phyloP scores from a whole-genome alignment of 2,888 invertebrate genomes.

The Cancer borealis region DNA sequence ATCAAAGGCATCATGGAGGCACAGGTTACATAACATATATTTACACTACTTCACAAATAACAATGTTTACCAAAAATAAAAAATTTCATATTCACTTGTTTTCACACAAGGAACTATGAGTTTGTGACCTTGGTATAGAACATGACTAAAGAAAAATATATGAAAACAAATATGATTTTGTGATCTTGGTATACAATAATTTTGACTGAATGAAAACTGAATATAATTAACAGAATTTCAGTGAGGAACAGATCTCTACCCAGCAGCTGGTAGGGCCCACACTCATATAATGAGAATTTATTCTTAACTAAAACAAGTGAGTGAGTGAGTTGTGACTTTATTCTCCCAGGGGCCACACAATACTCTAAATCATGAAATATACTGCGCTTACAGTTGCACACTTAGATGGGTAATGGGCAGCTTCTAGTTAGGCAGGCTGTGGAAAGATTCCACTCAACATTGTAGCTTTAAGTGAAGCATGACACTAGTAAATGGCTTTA shows the following conservation, averaged over 20 bases:
- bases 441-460: neutral
- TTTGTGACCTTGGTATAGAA: conserved; percentile 4
- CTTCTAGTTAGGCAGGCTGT: neutral
- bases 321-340: neutral
- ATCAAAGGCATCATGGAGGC: neutral
- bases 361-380: neutral
- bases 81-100: neutral
- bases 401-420: too few species aligned
- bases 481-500: neutral
- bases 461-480: neutral
- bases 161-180: neutral
- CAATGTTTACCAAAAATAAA: neutral
- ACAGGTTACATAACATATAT: neutral
- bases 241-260: too few species aligned
- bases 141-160: neutral
- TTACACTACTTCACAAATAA: neutral
- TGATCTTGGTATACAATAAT: neutral
- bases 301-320: neutral
- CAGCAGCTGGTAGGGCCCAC: too few species aligned
- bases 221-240: neutral
- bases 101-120: neutral
- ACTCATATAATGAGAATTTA: neutral
- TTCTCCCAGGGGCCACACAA: neutral
- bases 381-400: neutral
- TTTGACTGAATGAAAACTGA: neutral